Base-by-base conservation (phyloP, 1,140 invertebrate genomes). In the Zaprionus vittiger region DNA sequence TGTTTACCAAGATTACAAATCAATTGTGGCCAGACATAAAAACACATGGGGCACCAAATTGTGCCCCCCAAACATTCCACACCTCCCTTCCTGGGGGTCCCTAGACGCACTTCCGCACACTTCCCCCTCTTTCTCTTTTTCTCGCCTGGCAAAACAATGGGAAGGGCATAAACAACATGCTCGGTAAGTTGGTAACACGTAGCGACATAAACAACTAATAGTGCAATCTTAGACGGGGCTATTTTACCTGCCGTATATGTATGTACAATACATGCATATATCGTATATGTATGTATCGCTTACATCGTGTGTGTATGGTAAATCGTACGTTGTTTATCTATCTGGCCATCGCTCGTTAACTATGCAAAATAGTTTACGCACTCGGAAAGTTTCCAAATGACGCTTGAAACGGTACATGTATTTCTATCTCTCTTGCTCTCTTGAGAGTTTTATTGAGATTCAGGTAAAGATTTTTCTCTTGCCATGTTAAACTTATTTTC, bases 1-100 rank as follows among this genome's bases (percentile, higher is more conserved):
- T 89, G 84, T 89, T 90, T 89, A 84, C 84, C 79, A 81, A 89
- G 84, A 89, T 89, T 89, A 89, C 85, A 89, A 89, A 89, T 89
- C 84, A 89, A 89, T 89, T 89, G 85, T 89, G 84, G 85, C 79
- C 81, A 90, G 72, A 89, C 83, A 87, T 87, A 87, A 87, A 87
- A 89, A 84, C 84, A 87, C 80, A 87, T 82, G 83, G 65, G 83
- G 54, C 59, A 6, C 14, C 37, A 47, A 64, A 59, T 65, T 38
- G 44, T 56, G 11, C n/a, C 31, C 37, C 28, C 26, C 64, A 12
- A 24, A 0, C n/a, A 17, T 49, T 28, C 49, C 28, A 44, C 66
- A 12, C 60, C 41, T 15, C 26, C 12, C 14, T 44, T 31, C n/a
- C 49, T 20, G 34, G 38, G 9, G 26, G 15, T 47, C 17, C 7